These are phyloP conservation scores for Cepaea nemoralis DNA, from an alignment of 1,140 invertebrate species.

Conservation along the genomic window DNA sequence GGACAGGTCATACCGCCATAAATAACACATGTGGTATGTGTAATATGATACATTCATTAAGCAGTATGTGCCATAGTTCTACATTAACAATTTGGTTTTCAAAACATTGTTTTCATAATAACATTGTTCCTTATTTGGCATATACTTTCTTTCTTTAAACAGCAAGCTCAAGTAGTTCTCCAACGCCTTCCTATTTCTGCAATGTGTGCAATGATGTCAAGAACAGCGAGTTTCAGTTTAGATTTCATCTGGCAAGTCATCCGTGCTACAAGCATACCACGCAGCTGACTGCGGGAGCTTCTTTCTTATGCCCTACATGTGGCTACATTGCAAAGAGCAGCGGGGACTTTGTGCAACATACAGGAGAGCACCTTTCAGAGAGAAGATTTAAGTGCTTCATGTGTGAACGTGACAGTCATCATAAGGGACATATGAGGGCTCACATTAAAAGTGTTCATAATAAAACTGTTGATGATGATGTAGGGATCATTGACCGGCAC, in stretches of 20 bases:
- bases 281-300: background rate
- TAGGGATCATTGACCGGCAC: background rate
- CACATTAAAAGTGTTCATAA: slow-evolving; percentile 9
- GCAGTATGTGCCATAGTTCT: no score
- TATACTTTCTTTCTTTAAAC: background rate
- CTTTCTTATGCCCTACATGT: background rate
- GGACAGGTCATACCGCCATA: no score
- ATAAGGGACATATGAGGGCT: background rate
- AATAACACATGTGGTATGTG: no score
- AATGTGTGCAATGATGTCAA: background rate
- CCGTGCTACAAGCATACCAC: slow-evolving; percentile 1
- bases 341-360: background rate
- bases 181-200: background rate
- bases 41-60: no score
- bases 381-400: slow-evolving; percentile 2
- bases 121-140: no score
- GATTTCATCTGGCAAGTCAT: slow-evolving; percentile 23
- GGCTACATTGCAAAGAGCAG: slow-evolving; percentile 15
- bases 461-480: background rate
- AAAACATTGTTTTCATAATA: no score
- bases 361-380: slow-evolving; percentile 7
- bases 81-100: no score
- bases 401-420: slow-evolving; percentile 5
- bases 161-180: background rate
- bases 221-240: slow-evolving; percentile 14